A percentile compares a stretch with the other conserved stretches of the same genome.
These are phyloP conservation scores for Enteromius treurensis DNA, from an alignment of 2,797 vertebrate genomes.

Conservation along the genomic window DNA sequence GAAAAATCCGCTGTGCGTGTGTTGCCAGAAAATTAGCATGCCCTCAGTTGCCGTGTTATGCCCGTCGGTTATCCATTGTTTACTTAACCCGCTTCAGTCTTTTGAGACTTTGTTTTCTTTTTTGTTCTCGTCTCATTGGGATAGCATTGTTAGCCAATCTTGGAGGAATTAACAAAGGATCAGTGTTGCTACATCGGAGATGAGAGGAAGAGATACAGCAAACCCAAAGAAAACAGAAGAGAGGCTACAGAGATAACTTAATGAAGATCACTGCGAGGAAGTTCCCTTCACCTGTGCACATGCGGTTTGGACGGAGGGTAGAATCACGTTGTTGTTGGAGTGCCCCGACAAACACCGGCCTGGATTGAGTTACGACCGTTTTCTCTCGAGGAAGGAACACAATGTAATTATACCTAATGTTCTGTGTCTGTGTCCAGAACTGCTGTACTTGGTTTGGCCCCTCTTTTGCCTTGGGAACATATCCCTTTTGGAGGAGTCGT, in stretches of 20 bases:
- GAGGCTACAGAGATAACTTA: constrained; percentile 64
- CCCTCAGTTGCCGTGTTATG: constrained; percentile 56
- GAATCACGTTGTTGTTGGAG: constrained; percentile 29
- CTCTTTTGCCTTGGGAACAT: constrained; percentile 9
- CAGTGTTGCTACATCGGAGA: constrained; percentile 54
- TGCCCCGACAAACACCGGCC: constrained; percentile 21
- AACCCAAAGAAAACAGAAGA: constrained; percentile 67
- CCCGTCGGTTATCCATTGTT: constrained; percentile 61
- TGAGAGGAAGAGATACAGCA: constrained; percentile 66
- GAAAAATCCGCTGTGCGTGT: constrained; percentile 36
- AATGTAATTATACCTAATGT: constrained; percentile 26
- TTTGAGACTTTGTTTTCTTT: constrained; percentile 64
- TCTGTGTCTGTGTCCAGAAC: neutral
- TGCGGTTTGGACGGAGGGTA: constrained; percentile 62
- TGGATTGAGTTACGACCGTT: constrained; percentile 37
- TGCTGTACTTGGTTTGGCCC: constrained; percentile 12
- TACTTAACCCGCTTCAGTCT: constrained; percentile 65
- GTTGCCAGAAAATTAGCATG: constrained; percentile 45
- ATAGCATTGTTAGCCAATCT: constrained; percentile 60
- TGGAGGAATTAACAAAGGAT: constrained; percentile 67
- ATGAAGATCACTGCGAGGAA: constrained; percentile 66
- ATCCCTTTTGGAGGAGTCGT: neutral
- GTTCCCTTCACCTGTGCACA: constrained; percentile 64
- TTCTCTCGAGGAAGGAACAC: constrained; percentile 36
- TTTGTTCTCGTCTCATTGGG: constrained; percentile 56